Percentiles rank a stretch among this genome's conserved stretches.
Evolutionary conservation across 2,113 vertebrate genomes (phyloP).

Genomic region (Myrmophylax atrothorax): DNA sequence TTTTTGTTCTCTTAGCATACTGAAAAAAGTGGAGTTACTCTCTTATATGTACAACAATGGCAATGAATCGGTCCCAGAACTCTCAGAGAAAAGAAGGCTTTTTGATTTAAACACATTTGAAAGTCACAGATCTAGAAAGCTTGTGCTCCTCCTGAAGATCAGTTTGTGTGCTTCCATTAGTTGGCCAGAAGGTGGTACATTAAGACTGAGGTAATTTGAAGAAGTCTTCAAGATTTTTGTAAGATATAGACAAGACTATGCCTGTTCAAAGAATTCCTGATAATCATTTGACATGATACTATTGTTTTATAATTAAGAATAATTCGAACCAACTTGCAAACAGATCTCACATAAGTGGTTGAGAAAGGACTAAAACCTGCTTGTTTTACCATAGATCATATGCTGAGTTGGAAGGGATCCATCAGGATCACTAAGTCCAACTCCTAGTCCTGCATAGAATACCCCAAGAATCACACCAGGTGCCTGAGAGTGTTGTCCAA

Average conservation of each 20-base stretch:
- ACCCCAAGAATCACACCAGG: background rate
- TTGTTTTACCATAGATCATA: background rate
- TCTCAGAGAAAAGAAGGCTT: background rate
- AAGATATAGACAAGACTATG: background rate
- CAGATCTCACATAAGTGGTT: background rate
- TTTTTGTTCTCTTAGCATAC: background rate
- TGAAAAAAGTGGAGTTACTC: background rate
- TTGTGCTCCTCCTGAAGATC: background rate
- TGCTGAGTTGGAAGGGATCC: background rate
- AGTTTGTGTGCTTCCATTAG: slow-evolving; percentile 19
- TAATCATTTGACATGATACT: background rate
- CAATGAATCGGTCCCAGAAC: background rate
- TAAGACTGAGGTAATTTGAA: background rate
- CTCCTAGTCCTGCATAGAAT: background rate
- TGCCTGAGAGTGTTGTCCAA: background rate
- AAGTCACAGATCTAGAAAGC: background rate
- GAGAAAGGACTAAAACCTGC: background rate
- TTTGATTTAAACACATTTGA: background rate
- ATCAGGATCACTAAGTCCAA: background rate
- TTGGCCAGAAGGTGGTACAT: slow-evolving; percentile 69
- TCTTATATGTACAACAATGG: background rate
- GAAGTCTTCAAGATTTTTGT: background rate
- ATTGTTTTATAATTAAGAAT: background rate
- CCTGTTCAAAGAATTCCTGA: background rate
- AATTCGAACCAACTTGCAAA: background rate